phyloP scores from a whole-genome alignment of 2,888 invertebrate genomes.

The Liopterus haemorrhoidalis region DNA sequence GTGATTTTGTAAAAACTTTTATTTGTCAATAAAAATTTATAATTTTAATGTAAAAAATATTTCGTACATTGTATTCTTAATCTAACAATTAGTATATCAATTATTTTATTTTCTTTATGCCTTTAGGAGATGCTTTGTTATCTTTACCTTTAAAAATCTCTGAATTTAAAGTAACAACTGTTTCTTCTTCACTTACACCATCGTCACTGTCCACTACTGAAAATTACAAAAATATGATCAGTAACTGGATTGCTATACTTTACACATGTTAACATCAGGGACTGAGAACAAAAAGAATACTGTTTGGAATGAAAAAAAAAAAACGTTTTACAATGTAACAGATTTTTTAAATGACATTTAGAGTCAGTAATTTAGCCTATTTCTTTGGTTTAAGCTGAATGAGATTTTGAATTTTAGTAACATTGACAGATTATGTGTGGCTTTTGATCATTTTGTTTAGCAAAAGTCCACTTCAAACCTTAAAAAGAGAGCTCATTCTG shows the following conservation, averaged over 20 bases:
- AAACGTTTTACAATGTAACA: slow-evolving; percentile 1
- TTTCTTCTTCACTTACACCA: slow-evolving; percentile 44
- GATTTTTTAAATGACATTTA: too few species aligned
- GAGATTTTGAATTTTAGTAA: too few species aligned
- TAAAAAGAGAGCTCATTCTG: too few species aligned
- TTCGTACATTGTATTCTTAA: slow-evolving; percentile 1
- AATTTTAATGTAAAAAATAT: slow-evolving; percentile 26
- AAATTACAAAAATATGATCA: slow-evolving; percentile 3
- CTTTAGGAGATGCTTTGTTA: slow-evolving; percentile 30
- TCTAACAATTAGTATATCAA: slow-evolving; percentile 25
- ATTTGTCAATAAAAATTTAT: slow-evolving; percentile 25
- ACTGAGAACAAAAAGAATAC: too few species aligned
- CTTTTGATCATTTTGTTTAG: too few species aligned
- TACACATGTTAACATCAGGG: too few species aligned
- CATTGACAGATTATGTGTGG: too few species aligned
- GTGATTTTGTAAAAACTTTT: slow-evolving; percentile 15
- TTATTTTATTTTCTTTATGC: slow-evolving; percentile 25
- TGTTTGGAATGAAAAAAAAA: slow-evolving; percentile 10
- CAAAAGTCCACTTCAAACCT: too few species aligned
- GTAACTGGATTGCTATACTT: too few species aligned
- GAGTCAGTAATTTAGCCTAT: too few species aligned
- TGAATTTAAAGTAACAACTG: slow-evolving; percentile 40
- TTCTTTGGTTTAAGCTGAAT: too few species aligned
- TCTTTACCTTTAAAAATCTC: slow-evolving; percentile 35
- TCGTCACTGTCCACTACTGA: slow-evolving; percentile 32